These are phyloP conservation scores for Cheilosia impressa DNA, from an alignment of 2,888 invertebrate genomes.

Conservation along the genomic window DNA sequence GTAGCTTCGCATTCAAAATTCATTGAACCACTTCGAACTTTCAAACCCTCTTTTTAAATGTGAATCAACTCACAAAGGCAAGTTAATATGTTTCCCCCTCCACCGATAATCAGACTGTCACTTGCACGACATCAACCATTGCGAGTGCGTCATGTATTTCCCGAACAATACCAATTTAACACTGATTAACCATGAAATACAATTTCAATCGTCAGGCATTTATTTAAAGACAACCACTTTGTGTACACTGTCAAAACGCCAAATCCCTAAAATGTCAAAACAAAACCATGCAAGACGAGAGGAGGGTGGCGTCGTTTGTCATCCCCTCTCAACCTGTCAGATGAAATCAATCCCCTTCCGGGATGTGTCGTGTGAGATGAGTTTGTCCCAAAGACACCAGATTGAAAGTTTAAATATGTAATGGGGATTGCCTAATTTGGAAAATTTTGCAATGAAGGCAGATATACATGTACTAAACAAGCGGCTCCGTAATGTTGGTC, in stretches of 20 bases:
- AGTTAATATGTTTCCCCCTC: too few relatives aligned
- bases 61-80: too few relatives aligned
- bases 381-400: background rate
- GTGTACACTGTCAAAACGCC: background rate
- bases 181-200: slow-evolving; percentile 26
- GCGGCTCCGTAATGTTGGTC: background rate
- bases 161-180: slow-evolving; percentile 9
- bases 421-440: slow-evolving; percentile 40
- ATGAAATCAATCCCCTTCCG: slow-evolving; percentile 39
- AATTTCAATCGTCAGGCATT: slow-evolving; percentile 31
- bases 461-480: background rate
- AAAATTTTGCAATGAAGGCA: slow-evolving; percentile 27
- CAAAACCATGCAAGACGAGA: background rate
- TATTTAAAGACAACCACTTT: slow-evolving; percentile 22
- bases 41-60: too few relatives aligned
- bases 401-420: slow-evolving; percentile 38
- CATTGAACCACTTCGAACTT: too few relatives aligned
- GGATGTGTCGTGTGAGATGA: background rate
- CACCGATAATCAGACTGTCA: background rate
- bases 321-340: background rate
- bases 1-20: too few relatives aligned
- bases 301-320: background rate
- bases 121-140: background rate
- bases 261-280: slow-evolving; percentile 31
- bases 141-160: background rate